Base-by-base conservation (phyloP, 2,888 invertebrate species). In the Trachelus stipa region DNA sequence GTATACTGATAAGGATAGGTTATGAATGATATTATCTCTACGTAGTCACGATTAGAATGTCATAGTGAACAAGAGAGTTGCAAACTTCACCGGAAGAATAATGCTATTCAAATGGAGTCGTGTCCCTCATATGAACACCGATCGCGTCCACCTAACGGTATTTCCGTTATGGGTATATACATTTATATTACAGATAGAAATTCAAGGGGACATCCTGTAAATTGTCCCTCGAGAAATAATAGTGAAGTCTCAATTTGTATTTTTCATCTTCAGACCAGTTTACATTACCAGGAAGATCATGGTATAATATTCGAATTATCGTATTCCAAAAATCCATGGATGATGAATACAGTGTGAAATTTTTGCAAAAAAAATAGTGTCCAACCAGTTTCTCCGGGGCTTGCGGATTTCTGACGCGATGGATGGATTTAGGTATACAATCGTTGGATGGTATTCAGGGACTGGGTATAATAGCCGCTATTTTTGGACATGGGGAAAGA, bases 1-100 rank as follows among this genome's bases (percentile, higher is more conserved):
- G 56, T 56, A 56, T 75, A 75, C 80, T 73, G 81, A 83, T 83
- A 80, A 80, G 69, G n/a, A 40, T 34, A 71, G 40, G 56, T 75
- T 30, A 34, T 79, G 73, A 81, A 79, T 80, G 78, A 77, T 76
- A 30, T 68, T 31, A 37, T 79, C 34, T 40, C 76, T 23, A 37
- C 56, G 77, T 34, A 35, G 11, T 37, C 56, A 79, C 73, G 73
- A 56, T 56, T 56, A 56, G 56, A 56, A 56, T 56, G 23, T 56
- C 56, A 15, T 56, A 56, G 56, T 56, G 56, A 56, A 56, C 56
- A 23, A 56, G 56, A 56, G 56, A 56, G 74, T 68, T 73, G 69
- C 77, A 77, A 74, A 73, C 77, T 74, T 69, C 74, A 69, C 74
- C 77, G 74, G 77, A 77, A 74, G 69, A 81, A 80, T 75, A 68